Conservation (phyloP, 2,888 invertebrate species). For the Macrosiphum euphorbiae region DNA sequence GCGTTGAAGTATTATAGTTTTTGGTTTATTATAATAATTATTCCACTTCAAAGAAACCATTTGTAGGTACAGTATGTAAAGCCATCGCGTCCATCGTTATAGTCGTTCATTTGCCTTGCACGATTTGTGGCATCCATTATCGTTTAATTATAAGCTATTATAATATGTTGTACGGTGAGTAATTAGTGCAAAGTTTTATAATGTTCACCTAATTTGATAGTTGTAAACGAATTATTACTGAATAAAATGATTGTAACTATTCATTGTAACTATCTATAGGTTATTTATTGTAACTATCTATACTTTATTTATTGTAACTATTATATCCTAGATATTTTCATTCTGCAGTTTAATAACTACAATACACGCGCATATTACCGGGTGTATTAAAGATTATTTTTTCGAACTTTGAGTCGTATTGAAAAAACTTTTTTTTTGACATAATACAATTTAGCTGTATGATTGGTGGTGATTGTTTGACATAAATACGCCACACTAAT, state of each 20-base stretch:
- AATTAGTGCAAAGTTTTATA: neutral
- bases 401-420: neutral
- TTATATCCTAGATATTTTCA: neutral
- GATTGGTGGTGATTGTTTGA: neutral
- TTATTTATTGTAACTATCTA: too few relatives aligned
- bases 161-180: neutral
- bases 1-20: neutral
- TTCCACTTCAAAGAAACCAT: slow-evolving; percentile 18
- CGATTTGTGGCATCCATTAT: neutral
- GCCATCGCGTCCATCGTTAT: neutral
- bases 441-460: neutral
- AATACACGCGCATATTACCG: neutral
- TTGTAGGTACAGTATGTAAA: neutral
- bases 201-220: neutral
- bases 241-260: neutral
- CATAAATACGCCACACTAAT: neutral
- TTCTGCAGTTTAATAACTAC: neutral
- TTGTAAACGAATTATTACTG: neutral
- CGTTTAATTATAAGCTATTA: neutral
- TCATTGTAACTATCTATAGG: neutral
- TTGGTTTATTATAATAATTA: neutral
- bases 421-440: neutral
- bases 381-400: neutral
- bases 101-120: neutral
- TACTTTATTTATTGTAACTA: neutral